Evolutionary conservation across 2,888 invertebrate species (phyloP).

Genomic region (Acronicta psi): DNA sequence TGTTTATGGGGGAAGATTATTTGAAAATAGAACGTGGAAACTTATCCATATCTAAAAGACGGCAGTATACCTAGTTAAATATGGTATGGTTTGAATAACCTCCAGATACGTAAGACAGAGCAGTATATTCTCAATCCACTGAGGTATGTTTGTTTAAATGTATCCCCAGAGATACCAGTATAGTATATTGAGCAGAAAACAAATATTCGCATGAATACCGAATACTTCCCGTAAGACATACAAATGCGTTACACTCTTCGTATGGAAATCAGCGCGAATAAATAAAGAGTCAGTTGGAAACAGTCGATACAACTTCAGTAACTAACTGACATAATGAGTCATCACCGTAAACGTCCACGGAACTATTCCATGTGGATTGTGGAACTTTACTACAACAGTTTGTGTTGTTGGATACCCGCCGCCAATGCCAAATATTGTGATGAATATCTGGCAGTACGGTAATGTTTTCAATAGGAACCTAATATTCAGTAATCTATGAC

Average conservation of each 20-base stretch:
- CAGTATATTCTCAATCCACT: conserved; percentile 57
- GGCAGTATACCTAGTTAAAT: too few species aligned
- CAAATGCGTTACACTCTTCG: conserved; percentile 74
- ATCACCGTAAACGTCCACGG: not conserved
- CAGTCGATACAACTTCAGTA: conserved; percentile 55
- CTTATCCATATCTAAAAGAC: too few species aligned
- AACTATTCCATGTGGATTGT: not conserved
- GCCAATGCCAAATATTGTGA: too few species aligned
- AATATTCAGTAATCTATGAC: too few species aligned
- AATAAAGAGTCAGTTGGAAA: conserved; percentile 75
- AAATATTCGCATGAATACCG: conserved; percentile 77
- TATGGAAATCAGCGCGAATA: conserved; percentile 79
- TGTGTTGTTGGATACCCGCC: too few species aligned
- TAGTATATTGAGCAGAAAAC: conserved; percentile 67
- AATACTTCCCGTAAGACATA: conserved; percentile 76
- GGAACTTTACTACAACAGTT: too few species aligned
- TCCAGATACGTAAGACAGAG: conserved; percentile 16
- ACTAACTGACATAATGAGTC: not conserved
- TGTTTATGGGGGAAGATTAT: too few species aligned
- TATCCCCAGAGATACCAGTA: conserved; percentile 69
- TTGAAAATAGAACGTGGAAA: too few species aligned
- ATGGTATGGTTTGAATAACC: not conserved
- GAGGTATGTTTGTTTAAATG: conserved; percentile 65
- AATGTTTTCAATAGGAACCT: too few species aligned
- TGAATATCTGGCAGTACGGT: too few species aligned